Evolutionary conservation across 2,113 vertebrate species (phyloP), one percentile per base, ranked within the genome.

Genomic region (Saguinus midas): DNA sequence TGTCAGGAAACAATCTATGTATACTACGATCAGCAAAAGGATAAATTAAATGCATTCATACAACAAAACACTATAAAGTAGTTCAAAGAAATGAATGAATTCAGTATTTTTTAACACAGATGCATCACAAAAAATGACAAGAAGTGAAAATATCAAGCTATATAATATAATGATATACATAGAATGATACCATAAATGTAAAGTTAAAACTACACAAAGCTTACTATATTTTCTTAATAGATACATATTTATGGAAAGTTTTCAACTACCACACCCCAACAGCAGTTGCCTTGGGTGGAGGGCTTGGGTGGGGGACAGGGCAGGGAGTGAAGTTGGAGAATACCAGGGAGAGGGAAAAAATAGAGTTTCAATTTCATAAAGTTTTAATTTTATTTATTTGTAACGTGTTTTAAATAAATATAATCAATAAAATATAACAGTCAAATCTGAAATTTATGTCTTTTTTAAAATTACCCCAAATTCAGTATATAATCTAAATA

Each of bases 11-110:
- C 18, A 79, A 75, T 1, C 37, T 81, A 48, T 55, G 2, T 45
- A 78, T 73, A 87, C 10, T 76, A 79, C 25, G 64, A 57, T 55
- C 79, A 70, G 48, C 5, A 91, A 93, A 94, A 94, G 20, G 35
- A 86, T 93, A 95, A 90, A 91, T 92, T 84, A 91, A 90, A 90
- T 57, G n/a, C 14, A 94, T 29, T 52, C 8, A 61, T 25, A 91
- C 1, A 85, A 75, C 48, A 32, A 76, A 88, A 73, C 66, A 29
- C 12, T 79, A 79, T 37, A 85, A 81, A 95, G 18, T 35, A 43
- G 35, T 43, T 87, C 78, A 94, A 79, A 95, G 52, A 4, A 93
- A 87, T 68, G 45, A 76, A 93, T 18, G 40, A 43, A 23, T 66
- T 83, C 37, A 87, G 25, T 75, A 37, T 37, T 89, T 94, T 89